These are phyloP conservation scores for Euproctis similis DNA, from an alignment of 2,888 invertebrate genomes.

Conservation along the genomic window DNA sequence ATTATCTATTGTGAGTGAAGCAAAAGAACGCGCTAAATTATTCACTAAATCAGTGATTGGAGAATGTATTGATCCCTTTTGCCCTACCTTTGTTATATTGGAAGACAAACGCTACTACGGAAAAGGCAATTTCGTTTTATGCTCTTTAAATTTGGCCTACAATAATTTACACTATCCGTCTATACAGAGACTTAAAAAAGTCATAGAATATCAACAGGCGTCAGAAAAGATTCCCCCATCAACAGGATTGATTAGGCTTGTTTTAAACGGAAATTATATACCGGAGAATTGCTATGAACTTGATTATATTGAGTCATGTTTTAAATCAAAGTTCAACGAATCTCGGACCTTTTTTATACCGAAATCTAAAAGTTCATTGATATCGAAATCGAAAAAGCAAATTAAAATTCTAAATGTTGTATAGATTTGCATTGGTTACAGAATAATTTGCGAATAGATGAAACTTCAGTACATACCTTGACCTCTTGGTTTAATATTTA, in stretches of 20 bases:
- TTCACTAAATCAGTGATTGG: conserved; percentile 24
- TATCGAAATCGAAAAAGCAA: no score
- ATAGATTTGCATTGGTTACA: no score
- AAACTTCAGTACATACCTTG: no score
- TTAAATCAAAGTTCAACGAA: no score
- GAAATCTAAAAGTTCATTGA: no score
- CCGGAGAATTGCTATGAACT: conserved; percentile 29
- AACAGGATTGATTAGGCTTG: conserved; percentile 35
- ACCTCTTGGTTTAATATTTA: no score
- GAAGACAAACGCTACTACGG: conserved; percentile 25
- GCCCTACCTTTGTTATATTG: conserved; percentile 13
- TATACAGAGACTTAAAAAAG: conserved; percentile 28
- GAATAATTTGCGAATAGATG: no score
- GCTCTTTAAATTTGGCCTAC: conserved; percentile 46
- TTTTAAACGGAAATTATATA: conserved; percentile 38
- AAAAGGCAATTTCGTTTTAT: conserved; percentile 38
- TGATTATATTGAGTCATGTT: conserved; percentile 18
- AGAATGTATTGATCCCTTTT: conserved; percentile 29
- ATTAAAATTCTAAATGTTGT: no score
- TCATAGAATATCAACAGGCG: conserved; percentile 32
- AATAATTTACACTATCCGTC: conserved; percentile 36
- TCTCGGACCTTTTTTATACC: no score
- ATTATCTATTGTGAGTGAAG: background rate
- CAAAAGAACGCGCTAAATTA: conserved; percentile 11
- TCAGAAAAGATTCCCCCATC: conserved; percentile 4